Conservation (phyloP, 2,113 vertebrate species). For the Lophura nycthemera region DNA sequence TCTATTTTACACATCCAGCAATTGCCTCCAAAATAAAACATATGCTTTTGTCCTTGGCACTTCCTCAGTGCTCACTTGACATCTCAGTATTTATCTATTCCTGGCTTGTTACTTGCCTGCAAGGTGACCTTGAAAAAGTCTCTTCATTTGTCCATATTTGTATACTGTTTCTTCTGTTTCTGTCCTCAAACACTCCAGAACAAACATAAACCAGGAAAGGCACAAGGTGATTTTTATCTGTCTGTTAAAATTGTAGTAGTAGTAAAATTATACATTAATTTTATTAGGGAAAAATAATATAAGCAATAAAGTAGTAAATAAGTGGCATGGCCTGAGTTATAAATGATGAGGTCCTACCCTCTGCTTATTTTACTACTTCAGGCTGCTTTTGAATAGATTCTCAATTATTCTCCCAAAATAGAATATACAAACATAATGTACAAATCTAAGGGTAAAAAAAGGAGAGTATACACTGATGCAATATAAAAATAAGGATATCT, state of each 20-base stretch:
- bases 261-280: background rate
- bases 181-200: background rate
- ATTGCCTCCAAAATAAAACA: background rate
- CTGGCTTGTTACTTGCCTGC: background rate
- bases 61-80: background rate
- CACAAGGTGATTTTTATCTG: background rate
- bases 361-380: background rate
- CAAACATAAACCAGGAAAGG: background rate
- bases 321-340: background rate
- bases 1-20: background rate
- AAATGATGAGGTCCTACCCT: conserved; percentile 22
- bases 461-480: background rate
- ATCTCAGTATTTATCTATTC: background rate
- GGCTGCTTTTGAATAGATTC: conserved; percentile 14
- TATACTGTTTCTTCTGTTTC: background rate
- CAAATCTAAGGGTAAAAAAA: background rate
- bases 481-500: background rate
- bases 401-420: conserved; percentile 17
- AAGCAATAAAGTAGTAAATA: conserved; percentile 31
- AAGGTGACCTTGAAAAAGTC: conserved; percentile 1
- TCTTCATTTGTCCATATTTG: background rate
- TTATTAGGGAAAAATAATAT: background rate
- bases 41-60: background rate
- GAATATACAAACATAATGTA: background rate
- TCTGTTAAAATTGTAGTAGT: background rate